phyloP scores from a whole-genome alignment of 1,140 invertebrate genomes.

The Solen grandis region DNA sequence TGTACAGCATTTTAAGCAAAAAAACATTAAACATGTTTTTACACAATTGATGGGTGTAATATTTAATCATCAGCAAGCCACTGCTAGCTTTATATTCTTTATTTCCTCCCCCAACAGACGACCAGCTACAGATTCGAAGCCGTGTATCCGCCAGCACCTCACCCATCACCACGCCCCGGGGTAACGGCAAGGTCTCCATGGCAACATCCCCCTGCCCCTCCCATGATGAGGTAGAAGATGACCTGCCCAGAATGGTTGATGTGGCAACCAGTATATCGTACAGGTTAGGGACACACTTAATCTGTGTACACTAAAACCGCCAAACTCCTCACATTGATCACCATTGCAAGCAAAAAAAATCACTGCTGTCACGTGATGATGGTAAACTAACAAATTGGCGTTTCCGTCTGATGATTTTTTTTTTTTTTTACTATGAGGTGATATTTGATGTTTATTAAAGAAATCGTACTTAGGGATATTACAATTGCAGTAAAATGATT shows the following conservation, averaged over 20 bases:
- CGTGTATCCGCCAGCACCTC: conserved; percentile 38
- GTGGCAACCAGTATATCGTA: conserved; percentile 55
- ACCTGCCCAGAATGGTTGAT: conserved; percentile 31
- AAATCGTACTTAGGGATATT: too few species aligned
- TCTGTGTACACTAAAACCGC: neutral
- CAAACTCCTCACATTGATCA: neutral
- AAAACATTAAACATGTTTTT: too few species aligned
- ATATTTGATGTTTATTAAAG: too few species aligned
- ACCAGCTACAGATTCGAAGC: conserved; percentile 30
- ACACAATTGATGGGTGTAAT: too few species aligned
- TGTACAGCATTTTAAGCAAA: too few species aligned
- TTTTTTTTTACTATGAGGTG: too few species aligned
- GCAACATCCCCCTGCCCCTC: conserved; percentile 14
- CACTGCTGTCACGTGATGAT: too few species aligned
- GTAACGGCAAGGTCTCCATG: conserved; percentile 8
- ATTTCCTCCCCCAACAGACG: conserved; percentile 10
- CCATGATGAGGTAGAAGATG: neutral
- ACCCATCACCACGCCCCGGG: conserved; percentile 28
- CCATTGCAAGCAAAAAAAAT: too few species aligned
- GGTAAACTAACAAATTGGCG: too few species aligned
- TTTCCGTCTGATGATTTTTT: neutral
- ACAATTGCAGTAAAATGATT: too few species aligned
- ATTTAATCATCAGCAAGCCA: too few species aligned
- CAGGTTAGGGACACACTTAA: conserved; percentile 28
- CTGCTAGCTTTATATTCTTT: too few species aligned